Percentiles rank a stretch among this genome's conserved stretches.
phyloP scores from a whole-genome alignment of 2,113 vertebrate genomes.

The Indri indri region DNA sequence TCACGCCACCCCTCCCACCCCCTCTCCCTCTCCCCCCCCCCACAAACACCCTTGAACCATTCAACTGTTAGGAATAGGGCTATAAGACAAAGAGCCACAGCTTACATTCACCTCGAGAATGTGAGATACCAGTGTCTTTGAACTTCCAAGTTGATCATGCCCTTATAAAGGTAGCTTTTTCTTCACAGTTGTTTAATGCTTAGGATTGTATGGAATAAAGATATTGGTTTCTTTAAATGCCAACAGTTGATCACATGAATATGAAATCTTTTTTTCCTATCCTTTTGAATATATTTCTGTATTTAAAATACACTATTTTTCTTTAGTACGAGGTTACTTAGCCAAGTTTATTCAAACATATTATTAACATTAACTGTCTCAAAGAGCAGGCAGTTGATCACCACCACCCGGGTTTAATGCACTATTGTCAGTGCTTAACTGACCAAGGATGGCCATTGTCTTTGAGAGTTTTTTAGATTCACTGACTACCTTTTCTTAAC shows the following conservation, averaged over 20 bases:
- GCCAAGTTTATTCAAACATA: not conserved
- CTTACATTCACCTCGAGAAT: not conserved
- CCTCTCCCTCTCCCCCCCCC: no score
- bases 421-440: not conserved
- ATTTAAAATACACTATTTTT: not conserved
- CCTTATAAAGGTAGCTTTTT: not conserved
- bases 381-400: not conserved
- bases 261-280: not conserved
- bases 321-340: no score
- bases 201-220: no score
- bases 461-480: no score
- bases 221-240: not conserved
- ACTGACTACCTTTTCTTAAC: not conserved
- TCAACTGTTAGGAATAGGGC: not conserved
- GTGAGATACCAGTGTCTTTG: accelerated
- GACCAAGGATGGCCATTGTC: not conserved
- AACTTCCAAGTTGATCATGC: not conserved
- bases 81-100: not conserved
- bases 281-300: not conserved
- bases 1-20: accelerated
- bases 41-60: not conserved
- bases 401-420: no score
- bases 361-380: not conserved
- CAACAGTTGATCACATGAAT: not conserved
- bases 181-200: not conserved